These are phyloP conservation scores for Lepidurus apus DNA, from an alignment of 1,140 invertebrate species.

Conservation along the genomic window DNA sequence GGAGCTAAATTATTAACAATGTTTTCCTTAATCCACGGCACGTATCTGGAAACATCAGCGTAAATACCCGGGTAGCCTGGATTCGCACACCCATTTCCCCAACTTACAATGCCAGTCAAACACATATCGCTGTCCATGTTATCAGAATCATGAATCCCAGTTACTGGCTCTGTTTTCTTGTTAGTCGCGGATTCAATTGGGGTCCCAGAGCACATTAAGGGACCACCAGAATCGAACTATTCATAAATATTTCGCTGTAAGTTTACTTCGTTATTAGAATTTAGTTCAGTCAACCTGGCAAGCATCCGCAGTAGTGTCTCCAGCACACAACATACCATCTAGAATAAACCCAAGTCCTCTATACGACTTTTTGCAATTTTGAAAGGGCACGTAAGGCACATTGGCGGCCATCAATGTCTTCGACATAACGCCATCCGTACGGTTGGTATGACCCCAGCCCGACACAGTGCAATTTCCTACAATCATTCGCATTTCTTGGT, in stretches of 20 bases:
- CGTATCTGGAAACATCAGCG: constrained; percentile 21
- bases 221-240: neutral
- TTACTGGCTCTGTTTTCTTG: neutral
- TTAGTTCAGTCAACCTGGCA: neutral
- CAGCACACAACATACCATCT: neutral
- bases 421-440: neutral
- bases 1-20: constrained; percentile 1
- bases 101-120: constrained; percentile 54
- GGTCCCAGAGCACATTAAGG: neutral
- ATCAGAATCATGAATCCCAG: neutral
- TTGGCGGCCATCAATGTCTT: neutral
- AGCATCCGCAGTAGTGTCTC: neutral
- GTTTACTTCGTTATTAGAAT: neutral
- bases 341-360: neutral
- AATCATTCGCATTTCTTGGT: neutral
- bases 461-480: neutral
- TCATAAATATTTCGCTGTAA: neutral
- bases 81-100: neutral
- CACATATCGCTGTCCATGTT: neutral
- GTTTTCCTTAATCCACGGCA: constrained; percentile 19
- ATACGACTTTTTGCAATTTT: neutral
- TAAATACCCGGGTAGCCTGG: constrained; percentile 11
- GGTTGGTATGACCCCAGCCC: neutral
- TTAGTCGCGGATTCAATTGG: neutral
- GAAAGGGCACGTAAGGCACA: neutral